Conservation (phyloP, 2,888 invertebrate species). For the Pseudoips prasinana region DNA sequence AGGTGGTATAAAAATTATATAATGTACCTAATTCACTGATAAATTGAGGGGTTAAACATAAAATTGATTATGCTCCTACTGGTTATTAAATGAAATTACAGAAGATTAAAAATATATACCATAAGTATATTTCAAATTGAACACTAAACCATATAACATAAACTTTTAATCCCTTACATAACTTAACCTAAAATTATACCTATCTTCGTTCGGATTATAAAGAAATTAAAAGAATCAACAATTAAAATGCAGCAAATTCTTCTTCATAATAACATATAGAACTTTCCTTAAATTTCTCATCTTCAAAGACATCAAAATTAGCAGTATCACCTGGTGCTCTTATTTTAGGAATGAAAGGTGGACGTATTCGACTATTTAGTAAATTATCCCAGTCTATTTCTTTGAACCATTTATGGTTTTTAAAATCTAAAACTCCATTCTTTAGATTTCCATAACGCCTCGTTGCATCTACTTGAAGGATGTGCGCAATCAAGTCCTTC, state of each 20-base stretch:
- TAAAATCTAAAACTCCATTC: conserved; percentile 94
- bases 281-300: conserved; percentile 74
- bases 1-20: too few relatives aligned
- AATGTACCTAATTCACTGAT: too few relatives aligned
- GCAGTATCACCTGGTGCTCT: conserved; percentile 84
- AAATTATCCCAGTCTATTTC: conserved; percentile 93
- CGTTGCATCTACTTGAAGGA: conserved; percentile 84
- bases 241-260: conserved; percentile 87
- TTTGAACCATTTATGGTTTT: conserved; percentile 95
- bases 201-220: too few relatives aligned
- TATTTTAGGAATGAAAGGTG: conserved; percentile 84
- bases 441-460: conserved; percentile 93
- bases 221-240: too few relatives aligned
- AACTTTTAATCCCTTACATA: too few relatives aligned
- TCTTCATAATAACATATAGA: conserved; percentile 80
- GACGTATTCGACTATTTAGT: conserved; percentile 86
- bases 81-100: too few relatives aligned
- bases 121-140: too few relatives aligned
- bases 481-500: conserved; percentile 89
- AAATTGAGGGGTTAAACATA: too few relatives aligned
- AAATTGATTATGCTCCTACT: too few relatives aligned
- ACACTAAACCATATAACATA: too few relatives aligned
- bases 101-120: too few relatives aligned
- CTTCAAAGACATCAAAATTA: conserved; percentile 87
- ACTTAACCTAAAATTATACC: too few relatives aligned